phyloP scores from a whole-genome alignment of 1,140 invertebrate genomes.

The Drosophila littoralis region DNA sequence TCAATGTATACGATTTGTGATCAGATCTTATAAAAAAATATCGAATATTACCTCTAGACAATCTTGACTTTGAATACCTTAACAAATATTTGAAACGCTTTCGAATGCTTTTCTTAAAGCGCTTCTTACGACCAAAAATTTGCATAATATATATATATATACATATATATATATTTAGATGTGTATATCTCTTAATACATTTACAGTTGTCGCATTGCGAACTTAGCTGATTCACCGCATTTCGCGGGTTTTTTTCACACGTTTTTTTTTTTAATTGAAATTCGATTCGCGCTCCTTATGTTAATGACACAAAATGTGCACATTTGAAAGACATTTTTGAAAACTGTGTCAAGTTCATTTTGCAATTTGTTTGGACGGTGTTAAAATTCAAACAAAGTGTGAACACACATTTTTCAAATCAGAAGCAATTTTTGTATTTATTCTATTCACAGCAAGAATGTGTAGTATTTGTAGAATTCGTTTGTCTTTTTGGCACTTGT shows the following conservation, averaged over 20 bases:
- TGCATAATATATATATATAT: conserved; percentile 21
- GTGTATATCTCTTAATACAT: neutral
- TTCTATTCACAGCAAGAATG: conserved; percentile 38
- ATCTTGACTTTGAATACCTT: neutral
- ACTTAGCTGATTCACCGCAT: conserved; percentile 56
- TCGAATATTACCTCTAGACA: neutral
- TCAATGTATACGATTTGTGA: too few relatives aligned
- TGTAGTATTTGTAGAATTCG: conserved; percentile 31
- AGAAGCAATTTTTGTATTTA: conserved; percentile 46
- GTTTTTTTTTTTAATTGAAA: conserved; percentile 51
- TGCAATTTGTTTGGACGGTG: conserved; percentile 30
- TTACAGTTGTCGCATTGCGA: conserved; percentile 19
- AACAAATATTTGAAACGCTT: neutral
- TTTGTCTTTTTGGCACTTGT: conserved; percentile 29
- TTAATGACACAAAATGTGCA: conserved; percentile 44
- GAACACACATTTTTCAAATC: conserved; percentile 23
- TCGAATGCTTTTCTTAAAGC: neutral
- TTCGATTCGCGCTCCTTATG: conserved; percentile 51
- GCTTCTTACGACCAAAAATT: conserved; percentile 16
- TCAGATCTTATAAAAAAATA: too few relatives aligned
- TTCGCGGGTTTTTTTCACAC: conserved; percentile 27
- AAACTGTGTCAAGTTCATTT: conserved; percentile 73
- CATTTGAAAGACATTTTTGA: conserved; percentile 21
- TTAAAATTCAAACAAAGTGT: conserved; percentile 56
- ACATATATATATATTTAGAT: neutral